Evolutionary conservation across 2,888 invertebrate genomes (phyloP), one percentile per base, ranked within the genome.

Genomic region (Parascotia fuliginaria): DNA sequence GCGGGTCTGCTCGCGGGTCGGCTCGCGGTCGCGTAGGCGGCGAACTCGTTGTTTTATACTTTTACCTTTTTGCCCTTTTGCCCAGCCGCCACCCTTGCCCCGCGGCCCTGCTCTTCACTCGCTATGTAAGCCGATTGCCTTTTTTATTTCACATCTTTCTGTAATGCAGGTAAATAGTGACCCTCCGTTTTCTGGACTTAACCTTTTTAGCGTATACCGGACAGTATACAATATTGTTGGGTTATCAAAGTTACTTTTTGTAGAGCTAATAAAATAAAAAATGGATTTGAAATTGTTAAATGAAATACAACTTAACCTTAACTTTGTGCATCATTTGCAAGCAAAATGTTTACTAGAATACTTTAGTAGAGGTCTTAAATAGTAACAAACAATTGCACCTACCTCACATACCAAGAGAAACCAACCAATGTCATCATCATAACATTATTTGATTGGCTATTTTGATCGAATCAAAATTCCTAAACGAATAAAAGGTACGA

Each of bases 81-180:
- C 83, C 69, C 65, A 66, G 76, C 67, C 58, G 74, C 75, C 76
- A 66, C 69, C 66, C 65, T 68, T 65, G 51, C 55, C 43, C 32
- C 33, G 31, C 36, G n/a, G 48, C 15, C 49, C 32, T 33, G 34
- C 44, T 56, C 49, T 31, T 33, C 42, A 24, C 44, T 56, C 53
- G 36, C 60, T 82, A 80, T 81, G 79, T 83, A 75, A 66, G 63
- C 49, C 71, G 64, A 70, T 74, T 69, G 68, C 66, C 71, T 81
- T 77, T 80, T 85, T 85, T 84, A 79, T 84, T 85, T 82, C 78
- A 71, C 67, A 73, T 79, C 77, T 79, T 77, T 71, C 73, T 73
- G 77, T 77, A 78, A 79, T 83, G 84, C 88, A 89, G 88, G 90
- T 91, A 89, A 83, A 87, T 88, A 82, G 69, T 72, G 78, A 75